Base-by-base conservation (phyloP, 2,113 vertebrate genomes). In the Calidris pugnax region DNA sequence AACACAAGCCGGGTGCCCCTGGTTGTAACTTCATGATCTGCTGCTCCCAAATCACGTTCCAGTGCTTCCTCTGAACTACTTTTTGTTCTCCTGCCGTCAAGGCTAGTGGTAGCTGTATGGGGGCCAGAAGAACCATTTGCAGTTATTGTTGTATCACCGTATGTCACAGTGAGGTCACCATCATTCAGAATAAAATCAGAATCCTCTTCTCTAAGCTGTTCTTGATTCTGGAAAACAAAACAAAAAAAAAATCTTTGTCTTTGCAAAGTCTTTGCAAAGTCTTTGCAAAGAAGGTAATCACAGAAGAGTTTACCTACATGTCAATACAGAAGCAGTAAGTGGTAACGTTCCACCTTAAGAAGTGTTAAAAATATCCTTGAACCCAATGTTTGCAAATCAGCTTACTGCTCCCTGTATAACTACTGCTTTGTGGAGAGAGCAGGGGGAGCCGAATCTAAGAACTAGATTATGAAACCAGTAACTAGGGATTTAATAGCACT, bases 1-100 rank as follows among this genome's bases (percentile, higher is more conserved):
- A 99, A 99, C 74, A 99, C 99, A 41, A 99, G 98, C 43, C 99
- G 98, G 6, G 99, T 99, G 33, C 99, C 99, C 33, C 99, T 98
- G 97, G 97, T 99, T 72, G 99, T 98, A 90, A 99, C 91, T 96
- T 99, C 99, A 89, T 99, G 99, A 82, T 99, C 99, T 35, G 98
- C 98, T 78, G 97, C 98, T 98, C 99, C 99, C 95, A 99, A 98
- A 97, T 99, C 99, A 51, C 69, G 98, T 97, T 99, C 99, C 96
- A 99, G 98, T 7, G 98, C 98, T 95, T 99, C 99, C 97, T 99
- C 99, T 5, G 99, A 99, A 21, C 96, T 98, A 93, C 98, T 98
- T 97, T 98, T 98, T 78, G 98, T 98, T 97, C 98, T 97, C 86
- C 97, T 98, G 74, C 98, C 98, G 2, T 99, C 94, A 33, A 98